Percentiles rank a stretch among this genome's conserved stretches.
Conservation (phyloP, 2,888 invertebrate genomes). For the Cecidostiba fungosa region DNA sequence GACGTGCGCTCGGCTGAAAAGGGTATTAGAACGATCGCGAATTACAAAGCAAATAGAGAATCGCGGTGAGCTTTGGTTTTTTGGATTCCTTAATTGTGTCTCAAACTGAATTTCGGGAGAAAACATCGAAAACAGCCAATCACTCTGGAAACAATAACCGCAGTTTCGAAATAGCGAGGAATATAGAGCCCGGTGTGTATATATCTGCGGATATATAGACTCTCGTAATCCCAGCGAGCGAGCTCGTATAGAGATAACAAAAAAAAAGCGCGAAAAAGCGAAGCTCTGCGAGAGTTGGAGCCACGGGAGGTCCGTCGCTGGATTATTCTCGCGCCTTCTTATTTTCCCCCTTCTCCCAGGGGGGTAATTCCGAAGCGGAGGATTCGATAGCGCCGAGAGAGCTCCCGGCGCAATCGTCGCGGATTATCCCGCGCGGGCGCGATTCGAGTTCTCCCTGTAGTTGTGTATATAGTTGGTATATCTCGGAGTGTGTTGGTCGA, state of each 20-base stretch:
- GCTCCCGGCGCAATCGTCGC: not conserved
- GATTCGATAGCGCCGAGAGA: not conserved
- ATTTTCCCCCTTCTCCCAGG: not conserved
- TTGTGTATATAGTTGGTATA: not conserved
- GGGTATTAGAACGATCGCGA: not conserved
- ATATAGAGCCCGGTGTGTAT: not conserved
- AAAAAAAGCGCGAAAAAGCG: not conserved
- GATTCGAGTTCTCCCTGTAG: not conserved
- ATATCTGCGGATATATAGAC: not conserved
- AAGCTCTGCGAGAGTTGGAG: not conserved
- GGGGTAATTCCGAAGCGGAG: not conserved
- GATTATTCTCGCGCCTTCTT: slow-evolving; percentile 18
- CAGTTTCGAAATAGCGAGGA: not conserved
- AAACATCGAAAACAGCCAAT: no score
- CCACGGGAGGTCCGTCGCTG: slow-evolving; percentile 4
- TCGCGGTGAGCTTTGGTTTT: not conserved
- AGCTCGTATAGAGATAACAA: not conserved
- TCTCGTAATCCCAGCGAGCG: not conserved
- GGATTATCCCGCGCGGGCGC: slow-evolving; percentile 11
- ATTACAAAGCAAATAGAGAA: not conserved
- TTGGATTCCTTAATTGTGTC: no score
- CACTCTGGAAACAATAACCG: not conserved
- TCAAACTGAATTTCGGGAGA: no score
- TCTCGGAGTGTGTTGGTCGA: not conserved
- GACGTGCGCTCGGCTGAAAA: not conserved